These are phyloP conservation scores for Atherinomorus stipes DNA, from an alignment of 2,113 vertebrate species.

Conservation along the genomic window DNA sequence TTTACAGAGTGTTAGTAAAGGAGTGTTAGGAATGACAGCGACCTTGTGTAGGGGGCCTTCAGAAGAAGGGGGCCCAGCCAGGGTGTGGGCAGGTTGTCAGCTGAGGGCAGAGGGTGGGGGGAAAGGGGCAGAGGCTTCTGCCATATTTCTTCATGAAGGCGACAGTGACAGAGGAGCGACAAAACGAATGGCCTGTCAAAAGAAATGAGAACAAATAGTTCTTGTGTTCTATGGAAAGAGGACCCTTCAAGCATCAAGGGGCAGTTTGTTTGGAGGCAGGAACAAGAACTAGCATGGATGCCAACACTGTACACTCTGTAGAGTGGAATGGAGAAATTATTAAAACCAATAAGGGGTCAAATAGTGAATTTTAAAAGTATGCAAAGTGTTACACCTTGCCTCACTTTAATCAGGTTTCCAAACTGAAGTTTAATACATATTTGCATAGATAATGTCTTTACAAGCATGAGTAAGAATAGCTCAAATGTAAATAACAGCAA, in stretches of 20 bases:
- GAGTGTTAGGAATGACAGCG: conserved; percentile 5
- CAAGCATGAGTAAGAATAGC: no score
- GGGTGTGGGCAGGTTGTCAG: conserved; percentile 60
- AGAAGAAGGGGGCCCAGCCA: conserved; percentile 7
- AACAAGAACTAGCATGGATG: conserved; percentile 43
- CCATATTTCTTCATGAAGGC: conserved; percentile 86
- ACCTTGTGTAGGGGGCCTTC: conserved; percentile 18
- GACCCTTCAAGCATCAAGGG: conserved; percentile 80
- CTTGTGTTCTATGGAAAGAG: conserved; percentile 68
- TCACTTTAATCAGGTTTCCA: background rate
- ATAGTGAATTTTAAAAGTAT: background rate
- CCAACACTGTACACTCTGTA: conserved; percentile 8
- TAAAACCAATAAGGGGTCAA: background rate
- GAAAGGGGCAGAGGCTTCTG: conserved; percentile 69
- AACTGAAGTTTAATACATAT: no score
- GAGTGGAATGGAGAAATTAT: background rate
- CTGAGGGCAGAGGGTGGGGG: conserved; percentile 68
- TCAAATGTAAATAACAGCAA: no score
- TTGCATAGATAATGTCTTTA: no score
- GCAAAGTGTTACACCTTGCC: background rate
- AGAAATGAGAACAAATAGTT: conserved; percentile 85
- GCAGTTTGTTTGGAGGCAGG: conserved; percentile 50
- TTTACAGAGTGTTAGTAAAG: conserved; percentile 22
- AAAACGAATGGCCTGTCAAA: conserved; percentile 84
- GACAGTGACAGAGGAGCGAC: conserved; percentile 80